phyloP scores from a whole-genome alignment of 2,113 vertebrate species.

The Camelus bactrianus region DNA sequence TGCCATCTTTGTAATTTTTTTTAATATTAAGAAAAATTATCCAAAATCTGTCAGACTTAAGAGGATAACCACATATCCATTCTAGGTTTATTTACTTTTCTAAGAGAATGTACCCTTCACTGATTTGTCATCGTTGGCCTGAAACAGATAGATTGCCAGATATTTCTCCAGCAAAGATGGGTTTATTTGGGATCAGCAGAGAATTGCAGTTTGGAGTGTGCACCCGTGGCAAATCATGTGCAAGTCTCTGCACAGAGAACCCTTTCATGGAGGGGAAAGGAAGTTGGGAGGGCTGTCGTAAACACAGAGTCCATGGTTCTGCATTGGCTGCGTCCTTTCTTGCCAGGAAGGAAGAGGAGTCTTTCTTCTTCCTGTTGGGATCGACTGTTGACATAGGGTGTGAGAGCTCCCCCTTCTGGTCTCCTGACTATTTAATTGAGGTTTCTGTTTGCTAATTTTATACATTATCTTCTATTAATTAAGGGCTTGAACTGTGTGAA shows the following conservation, averaged over 20 bases:
- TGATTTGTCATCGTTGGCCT: neutral
- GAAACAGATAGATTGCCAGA: neutral
- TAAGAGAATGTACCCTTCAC: neutral
- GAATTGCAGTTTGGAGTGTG: neutral
- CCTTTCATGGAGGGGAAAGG: neutral
- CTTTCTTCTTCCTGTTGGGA: neutral
- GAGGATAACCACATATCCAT: neutral
- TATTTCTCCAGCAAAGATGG: neutral
- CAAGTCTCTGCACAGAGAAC: neutral
- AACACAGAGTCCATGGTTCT: neutral
- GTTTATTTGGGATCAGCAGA: neutral
- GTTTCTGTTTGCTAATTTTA: neutral
- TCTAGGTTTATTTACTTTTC: neutral
- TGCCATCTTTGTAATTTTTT: neutral
- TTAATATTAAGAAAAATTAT: neutral
- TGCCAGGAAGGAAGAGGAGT: neutral
- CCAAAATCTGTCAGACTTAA: neutral
- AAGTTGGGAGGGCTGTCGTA: neutral
- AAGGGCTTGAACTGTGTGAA: neutral
- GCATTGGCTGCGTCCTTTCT: neutral
- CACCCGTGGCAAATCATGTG: neutral
- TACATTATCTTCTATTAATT: neutral
- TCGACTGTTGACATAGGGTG: neutral
- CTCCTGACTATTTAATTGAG: neutral
- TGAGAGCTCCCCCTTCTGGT: neutral